Percentiles rank a stretch among this genome's conserved stretches.
Conservation (phyloP, 2,888 invertebrate genomes). For the Drosophila acutilabella region DNA sequence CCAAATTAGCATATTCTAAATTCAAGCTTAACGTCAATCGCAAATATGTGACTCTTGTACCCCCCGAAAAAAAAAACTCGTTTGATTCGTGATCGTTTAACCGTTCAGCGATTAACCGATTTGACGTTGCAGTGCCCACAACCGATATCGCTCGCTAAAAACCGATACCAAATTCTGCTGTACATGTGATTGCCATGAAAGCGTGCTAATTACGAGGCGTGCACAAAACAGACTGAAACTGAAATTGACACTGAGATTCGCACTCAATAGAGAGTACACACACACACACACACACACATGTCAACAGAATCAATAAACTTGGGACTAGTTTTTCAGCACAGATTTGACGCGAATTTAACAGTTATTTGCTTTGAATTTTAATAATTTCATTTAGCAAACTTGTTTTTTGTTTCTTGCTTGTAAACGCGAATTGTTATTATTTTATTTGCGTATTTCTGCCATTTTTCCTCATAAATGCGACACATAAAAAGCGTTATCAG, state of each 20-base stretch:
- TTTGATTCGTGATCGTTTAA: constrained; percentile 38
- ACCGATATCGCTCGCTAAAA: not conserved
- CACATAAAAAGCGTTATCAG: constrained; percentile 53
- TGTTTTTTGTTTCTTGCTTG: constrained; percentile 14
- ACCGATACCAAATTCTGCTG: constrained; percentile 20
- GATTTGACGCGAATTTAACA: constrained; percentile 12
- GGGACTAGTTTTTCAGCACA: constrained; percentile 10
- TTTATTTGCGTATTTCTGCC: constrained; percentile 17
- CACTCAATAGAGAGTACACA: constrained; percentile 4
- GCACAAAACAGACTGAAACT: constrained; percentile 8
- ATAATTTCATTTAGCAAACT: constrained; percentile 15
- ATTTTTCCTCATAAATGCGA: constrained; percentile 28
- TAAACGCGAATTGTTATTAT: constrained; percentile 17
- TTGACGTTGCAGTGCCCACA: constrained; percentile 16
- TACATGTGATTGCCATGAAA: constrained; percentile 65
- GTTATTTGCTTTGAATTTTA: constrained; percentile 24
- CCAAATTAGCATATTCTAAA: constrained; percentile 70
- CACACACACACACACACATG: not conserved
- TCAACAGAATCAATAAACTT: constrained; percentile 16
- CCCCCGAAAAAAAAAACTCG: constrained; percentile 46
- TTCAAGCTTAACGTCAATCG: constrained; percentile 51
- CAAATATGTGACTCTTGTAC: constrained; percentile 34
- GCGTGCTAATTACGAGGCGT: constrained; percentile 54
- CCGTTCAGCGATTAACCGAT: constrained; percentile 8
- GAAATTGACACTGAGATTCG: not conserved